Evolutionary conservation across 2,888 invertebrate species (phyloP), one percentile per base, ranked within the genome.

Genomic region (Agonopterix arenella): DNA sequence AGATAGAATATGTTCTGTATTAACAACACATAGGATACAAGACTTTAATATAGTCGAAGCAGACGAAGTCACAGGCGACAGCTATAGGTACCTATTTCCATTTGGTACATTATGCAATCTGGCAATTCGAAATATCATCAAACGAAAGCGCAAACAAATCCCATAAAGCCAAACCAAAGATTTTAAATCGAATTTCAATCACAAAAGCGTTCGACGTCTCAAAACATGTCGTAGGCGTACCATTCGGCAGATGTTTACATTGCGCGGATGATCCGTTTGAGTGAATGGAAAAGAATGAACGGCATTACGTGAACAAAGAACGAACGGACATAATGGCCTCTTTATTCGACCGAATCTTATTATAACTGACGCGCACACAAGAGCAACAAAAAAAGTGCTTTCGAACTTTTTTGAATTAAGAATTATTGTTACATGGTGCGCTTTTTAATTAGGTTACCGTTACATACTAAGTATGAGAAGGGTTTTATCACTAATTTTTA

Each of bases 211-310:
- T 18, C 44, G 70, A 76, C 65, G 68, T 63, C 50, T 18, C 41
- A 18, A 10, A 47, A 41, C 46, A 47, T 28, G 57, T 56, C 55
- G 70, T 68, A 61, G 72, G 68, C 68, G 28, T 28, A 28, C 28
- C 28, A 28, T 28, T 28, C 28, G 71, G 66, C 85, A 84, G 85
- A 82, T 85, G 84, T 84, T 85, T 83, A 73, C 73, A 64, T 64
- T 36, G 43, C 44, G 55, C 43, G 55, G 58, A 60, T 64, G 56
- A 58, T 59, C 63, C 56, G 56, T 58, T 11, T 57, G 59, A 60
- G 58, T 58, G 66, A 66, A 62, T 62, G 61, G 55, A 51, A 52
- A 68, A 73, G 70, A 78, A 76, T 75, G 70, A 70, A 70, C 64
- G 64, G 71, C 70, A 76, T 77, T 79, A 73, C 59, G 52, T 61